phyloP scores from a whole-genome alignment of 1,140 invertebrate genomes.

The Apis florea region DNA sequence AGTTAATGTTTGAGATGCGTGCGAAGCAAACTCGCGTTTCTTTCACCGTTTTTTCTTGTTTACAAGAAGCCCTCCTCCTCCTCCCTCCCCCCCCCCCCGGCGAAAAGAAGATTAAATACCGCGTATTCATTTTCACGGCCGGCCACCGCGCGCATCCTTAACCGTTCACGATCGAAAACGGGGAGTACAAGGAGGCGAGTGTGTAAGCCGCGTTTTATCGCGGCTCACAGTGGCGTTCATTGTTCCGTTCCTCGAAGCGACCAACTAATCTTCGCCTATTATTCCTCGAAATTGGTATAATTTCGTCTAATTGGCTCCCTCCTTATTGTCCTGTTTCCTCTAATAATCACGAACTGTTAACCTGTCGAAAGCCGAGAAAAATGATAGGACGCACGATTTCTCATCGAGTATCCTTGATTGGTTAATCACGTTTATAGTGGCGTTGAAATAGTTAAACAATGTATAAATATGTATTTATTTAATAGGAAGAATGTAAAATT shows the following conservation, averaged over 20 bases:
- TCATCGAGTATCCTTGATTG: background rate
- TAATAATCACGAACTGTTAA: background rate
- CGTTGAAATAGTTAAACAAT: no score
- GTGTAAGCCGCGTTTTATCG: background rate
- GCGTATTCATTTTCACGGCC: slow-evolving; percentile 16
- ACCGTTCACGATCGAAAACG: slow-evolving; percentile 3
- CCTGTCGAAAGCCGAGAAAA: no score
- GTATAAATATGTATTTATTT: no score
- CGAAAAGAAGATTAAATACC: background rate
- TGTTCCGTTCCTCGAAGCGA: slow-evolving; percentile 4
- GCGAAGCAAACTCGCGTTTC: background rate
- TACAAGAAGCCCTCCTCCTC: no score
- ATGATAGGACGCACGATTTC: background rate
- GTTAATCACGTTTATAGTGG: no score
- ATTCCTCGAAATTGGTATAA: slow-evolving; percentile 9
- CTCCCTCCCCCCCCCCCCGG: no score
- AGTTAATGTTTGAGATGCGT: slow-evolving; percentile 9
- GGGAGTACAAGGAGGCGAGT: no score
- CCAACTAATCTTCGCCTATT: background rate
- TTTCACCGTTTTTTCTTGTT: background rate
- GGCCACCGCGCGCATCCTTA: slow-evolving; percentile 13
- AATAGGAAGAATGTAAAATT: no score
- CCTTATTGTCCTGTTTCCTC: background rate
- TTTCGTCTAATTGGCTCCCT: background rate
- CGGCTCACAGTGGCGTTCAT: slow-evolving; percentile 13